phyloP scores from a whole-genome alignment of 2,113 vertebrate genomes.

The Phylloscopus trochiloides region DNA sequence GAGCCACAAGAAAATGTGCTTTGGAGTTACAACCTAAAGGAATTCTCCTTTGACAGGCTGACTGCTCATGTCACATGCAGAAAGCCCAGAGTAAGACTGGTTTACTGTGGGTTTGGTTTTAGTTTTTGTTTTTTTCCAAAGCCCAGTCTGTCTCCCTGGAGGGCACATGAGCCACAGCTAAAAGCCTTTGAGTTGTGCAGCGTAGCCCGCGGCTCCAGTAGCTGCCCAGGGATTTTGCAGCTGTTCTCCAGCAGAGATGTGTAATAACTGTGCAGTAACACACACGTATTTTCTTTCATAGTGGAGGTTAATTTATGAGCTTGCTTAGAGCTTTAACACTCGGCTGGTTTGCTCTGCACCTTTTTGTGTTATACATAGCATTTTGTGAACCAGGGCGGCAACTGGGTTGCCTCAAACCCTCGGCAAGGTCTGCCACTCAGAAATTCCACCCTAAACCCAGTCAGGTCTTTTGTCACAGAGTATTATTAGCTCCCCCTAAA shows the following conservation, averaged over 20 bases:
- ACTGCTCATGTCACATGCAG: background rate
- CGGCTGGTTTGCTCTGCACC: background rate
- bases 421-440: background rate
- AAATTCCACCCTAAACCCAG: constrained; percentile 19
- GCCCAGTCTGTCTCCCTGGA: background rate
- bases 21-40: background rate
- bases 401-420: constrained; percentile 42
- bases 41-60: background rate
- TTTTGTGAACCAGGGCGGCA: background rate
- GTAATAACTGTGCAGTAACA: background rate
- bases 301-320: constrained; percentile 48
- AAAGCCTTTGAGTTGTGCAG: background rate
- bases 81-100: background rate
- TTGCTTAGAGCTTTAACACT: background rate
- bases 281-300: constrained; percentile 35
- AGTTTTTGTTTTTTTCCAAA: background rate
- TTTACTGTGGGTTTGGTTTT: background rate
- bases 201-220: background rate
- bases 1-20: background rate
- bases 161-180: background rate
- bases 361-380: constrained; percentile 28
- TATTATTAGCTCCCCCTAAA: background rate
- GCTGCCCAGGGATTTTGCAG: constrained; percentile 39
- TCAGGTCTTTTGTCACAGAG: background rate
- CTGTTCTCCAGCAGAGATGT: constrained; percentile 49